Conservation (phyloP, 1,140 invertebrate species). For the Anoplophora glabripennis region DNA sequence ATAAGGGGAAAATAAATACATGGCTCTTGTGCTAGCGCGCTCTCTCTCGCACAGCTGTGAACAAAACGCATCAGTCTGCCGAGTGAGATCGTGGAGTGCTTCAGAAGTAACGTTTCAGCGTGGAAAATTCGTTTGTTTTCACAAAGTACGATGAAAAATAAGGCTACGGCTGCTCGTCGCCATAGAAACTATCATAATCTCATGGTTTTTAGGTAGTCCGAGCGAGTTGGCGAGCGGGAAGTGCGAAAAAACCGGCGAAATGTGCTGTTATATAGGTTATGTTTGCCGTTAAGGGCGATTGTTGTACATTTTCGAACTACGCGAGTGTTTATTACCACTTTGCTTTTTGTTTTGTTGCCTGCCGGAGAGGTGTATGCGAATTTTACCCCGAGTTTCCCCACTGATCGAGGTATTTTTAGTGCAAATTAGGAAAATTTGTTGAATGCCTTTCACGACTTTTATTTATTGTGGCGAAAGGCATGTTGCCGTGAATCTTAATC, state of each 20-base stretch:
- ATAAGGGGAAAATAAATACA: constrained; percentile 45
- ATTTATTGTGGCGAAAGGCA: not conserved
- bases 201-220: constrained; percentile 3
- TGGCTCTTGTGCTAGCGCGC: constrained; percentile 33
- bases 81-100: constrained; percentile 43
- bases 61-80: constrained; percentile 45
- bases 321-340: constrained; percentile 2
- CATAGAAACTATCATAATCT: constrained; percentile 1
- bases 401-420: not conserved
- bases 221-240: constrained; percentile 17
- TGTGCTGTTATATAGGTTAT: constrained; percentile 38
- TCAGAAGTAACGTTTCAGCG: constrained; percentile 26
- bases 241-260: constrained; percentile 30
- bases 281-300: constrained; percentile 38
- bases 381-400: not conserved
- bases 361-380: not conserved
- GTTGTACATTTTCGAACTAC: constrained; percentile 23
- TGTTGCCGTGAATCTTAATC: not conserved
- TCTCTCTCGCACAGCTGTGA: constrained; percentile 43
- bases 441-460: not conserved
- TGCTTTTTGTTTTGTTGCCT: constrained; percentile 6
- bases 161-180: constrained; percentile 1
- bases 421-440: not conserved
- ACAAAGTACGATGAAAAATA: constrained; percentile 24
- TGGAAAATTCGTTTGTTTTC: constrained; percentile 30